A percentile compares a stretch with the other conserved stretches of the same genome.
Conservation (phyloP, 2,113 vertebrate genomes). For the Dolichotis patagonum region DNA sequence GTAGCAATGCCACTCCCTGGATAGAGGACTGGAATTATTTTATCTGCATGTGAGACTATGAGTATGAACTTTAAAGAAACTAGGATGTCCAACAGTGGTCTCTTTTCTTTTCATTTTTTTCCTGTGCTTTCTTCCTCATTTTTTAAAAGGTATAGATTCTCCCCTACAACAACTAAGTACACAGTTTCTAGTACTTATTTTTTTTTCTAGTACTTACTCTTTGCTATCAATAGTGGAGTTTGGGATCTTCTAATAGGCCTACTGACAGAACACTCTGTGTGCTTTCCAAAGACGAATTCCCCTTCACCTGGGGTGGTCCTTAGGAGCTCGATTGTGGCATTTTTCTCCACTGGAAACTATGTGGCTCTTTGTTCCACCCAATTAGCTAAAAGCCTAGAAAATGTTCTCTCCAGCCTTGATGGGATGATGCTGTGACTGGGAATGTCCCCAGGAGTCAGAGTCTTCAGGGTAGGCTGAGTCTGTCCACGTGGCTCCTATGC, state of each 20-base stretch:
- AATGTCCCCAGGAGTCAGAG: not conserved
- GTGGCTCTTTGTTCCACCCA: not conserved
- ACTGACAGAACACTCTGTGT: not conserved
- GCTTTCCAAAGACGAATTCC: not conserved
- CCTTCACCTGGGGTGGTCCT: not conserved
- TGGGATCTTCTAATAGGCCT: not conserved
- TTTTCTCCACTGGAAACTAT: not conserved
- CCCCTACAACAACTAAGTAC: not conserved
- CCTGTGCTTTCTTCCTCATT: not conserved
- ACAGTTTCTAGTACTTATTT: not conserved
- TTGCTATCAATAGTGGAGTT: not conserved
- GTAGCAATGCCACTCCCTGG: not conserved
- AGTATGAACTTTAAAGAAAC: not conserved
- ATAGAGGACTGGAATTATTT: not conserved
- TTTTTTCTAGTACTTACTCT: not conserved
- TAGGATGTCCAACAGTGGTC: not conserved
- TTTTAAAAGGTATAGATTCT: not conserved
- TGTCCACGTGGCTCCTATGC: too few relatives aligned
- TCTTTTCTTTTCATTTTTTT: not conserved
- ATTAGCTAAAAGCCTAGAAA: not conserved
- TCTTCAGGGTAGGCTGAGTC: not conserved
- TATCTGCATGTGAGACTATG: not conserved
- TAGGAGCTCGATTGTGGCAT: not conserved
- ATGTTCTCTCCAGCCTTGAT: not conserved
- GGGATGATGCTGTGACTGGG: not conserved